These are phyloP conservation scores for Luscinia luscinia DNA, from an alignment of 2,797 vertebrate species.

Conservation along the genomic window DNA sequence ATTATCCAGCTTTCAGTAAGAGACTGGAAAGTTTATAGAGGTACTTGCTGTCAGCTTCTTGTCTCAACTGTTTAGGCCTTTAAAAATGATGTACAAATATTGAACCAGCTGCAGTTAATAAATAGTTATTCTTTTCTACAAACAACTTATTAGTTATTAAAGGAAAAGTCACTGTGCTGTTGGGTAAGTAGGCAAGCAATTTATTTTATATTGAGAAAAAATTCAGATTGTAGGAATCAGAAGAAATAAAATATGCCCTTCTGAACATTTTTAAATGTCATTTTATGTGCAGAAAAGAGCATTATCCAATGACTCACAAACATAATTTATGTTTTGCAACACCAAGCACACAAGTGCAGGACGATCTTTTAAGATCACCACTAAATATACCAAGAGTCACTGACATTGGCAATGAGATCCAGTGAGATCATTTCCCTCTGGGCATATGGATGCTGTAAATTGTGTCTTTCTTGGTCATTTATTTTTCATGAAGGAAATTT, in stretches of 20 bases:
- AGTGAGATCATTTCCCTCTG: constrained; percentile 31
- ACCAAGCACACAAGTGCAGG: background rate
- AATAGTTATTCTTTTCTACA: constrained; percentile 6
- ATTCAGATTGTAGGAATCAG: background rate
- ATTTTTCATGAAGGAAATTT: background rate
- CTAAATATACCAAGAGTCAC: background rate
- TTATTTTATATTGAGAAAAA: background rate
- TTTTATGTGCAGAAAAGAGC: background rate
- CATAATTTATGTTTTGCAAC: background rate
- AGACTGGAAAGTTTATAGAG: background rate
- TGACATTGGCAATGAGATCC: background rate
- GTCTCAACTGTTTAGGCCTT: background rate
- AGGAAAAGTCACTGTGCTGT: background rate
- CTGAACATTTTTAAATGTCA: background rate
- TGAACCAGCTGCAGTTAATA: constrained; percentile 34
- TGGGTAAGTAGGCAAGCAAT: background rate
- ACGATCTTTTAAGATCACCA: background rate
- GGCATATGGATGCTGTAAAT: background rate
- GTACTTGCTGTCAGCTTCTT: constrained; percentile 17
- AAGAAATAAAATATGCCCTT: background rate
- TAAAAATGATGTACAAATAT: constrained; percentile 22
- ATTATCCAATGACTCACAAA: constrained; percentile 12
- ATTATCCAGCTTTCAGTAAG: constrained; percentile 45
- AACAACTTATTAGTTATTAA: background rate
- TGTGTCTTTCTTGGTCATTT: background rate